Conservation (phyloP, 92 coral and sea anemone genomes). For the Virgularia gustaviana region DNA sequence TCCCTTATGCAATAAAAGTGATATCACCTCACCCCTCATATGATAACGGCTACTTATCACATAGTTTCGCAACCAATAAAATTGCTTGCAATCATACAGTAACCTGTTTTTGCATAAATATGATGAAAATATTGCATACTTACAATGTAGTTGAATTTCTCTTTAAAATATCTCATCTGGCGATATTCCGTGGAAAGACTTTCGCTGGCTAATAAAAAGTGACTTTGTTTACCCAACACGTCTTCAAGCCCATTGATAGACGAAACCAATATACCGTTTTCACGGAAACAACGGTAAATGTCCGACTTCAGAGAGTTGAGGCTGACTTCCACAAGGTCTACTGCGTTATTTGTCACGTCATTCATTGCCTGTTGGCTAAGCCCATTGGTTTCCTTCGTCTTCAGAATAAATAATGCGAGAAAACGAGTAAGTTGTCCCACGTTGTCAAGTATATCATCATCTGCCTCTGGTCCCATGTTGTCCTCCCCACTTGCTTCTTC, state of each 20-base stretch:
- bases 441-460: background rate
- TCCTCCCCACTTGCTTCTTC: background rate
- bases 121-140: too few species aligned
- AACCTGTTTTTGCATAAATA: too few species aligned
- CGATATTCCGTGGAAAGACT: conserved; percentile 13
- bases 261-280: conserved; percentile 7
- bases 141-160: conserved; percentile 1
- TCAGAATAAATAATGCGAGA: conserved; percentile 43
- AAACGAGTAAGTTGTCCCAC: conserved; percentile 23
- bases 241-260: conserved; percentile 21
- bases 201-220: conserved; percentile 4
- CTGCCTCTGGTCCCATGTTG: background rate
- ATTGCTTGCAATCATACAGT: too few species aligned
- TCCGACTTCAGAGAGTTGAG: conserved; percentile 29
- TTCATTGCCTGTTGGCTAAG: conserved; percentile 41
- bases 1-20: too few species aligned
- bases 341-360: conserved; percentile 31
- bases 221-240: conserved; percentile 3
- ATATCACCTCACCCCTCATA: too few species aligned
- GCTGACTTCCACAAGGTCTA: conserved; percentile 36
- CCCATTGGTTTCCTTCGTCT: conserved; percentile 42
- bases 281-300: conserved; percentile 21
- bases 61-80: too few species aligned
- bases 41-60: too few species aligned
- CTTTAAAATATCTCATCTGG: conserved; percentile 14